Evolutionary conservation across 2,888 invertebrate species (phyloP), one percentile per base, ranked within the genome.

Genomic region (Chloroclysta siterata): DNA sequence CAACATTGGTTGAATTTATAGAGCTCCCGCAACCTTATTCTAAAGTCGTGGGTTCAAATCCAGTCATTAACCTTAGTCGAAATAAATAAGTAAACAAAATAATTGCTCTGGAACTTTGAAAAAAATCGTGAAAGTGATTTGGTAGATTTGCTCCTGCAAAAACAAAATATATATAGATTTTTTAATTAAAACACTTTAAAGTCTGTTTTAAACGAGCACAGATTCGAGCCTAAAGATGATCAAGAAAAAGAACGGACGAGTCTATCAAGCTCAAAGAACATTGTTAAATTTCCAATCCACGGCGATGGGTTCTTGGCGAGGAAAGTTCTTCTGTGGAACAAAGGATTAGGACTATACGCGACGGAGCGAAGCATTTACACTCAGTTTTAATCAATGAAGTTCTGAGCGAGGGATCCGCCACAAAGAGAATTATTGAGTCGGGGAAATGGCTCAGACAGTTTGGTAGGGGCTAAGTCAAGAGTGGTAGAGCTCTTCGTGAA

Each of bases 351-450:
- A 64, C 57, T 63, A 68, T 69, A 79, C 76, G 81, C 81, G 83
- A 74, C 77, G 77, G 78, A 78, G 78, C 76, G 77, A 67, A 79
- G 81, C 84, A 86, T 87, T 88, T 84, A 83, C 85, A 85, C 87
- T 85, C 80, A 73, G 83, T 80, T 88, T 87, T 89, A 91, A 91
- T 91, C 90, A 90, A 89, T 88, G 88, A 85, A 89, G 83, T 89
- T 86, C 84, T 82, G 78, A 83, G 78, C 81, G 83, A 85, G 80
- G 78, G 80, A 77, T 79, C 67, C 71, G 74, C 75, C 85, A 89
- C 91, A 91, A 89, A 90, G 89, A 88, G 85, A 85, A 86, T 90
- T 87, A 88, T 89, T 87, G 87, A 87, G 84, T 80, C 79, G 79
- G 75, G 79, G 77, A 39, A 80, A 79, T 76, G 79, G 79, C 75